Base-by-base conservation (phyloP, 1,140 invertebrate genomes). In the Eulimnadia texana region DNA sequence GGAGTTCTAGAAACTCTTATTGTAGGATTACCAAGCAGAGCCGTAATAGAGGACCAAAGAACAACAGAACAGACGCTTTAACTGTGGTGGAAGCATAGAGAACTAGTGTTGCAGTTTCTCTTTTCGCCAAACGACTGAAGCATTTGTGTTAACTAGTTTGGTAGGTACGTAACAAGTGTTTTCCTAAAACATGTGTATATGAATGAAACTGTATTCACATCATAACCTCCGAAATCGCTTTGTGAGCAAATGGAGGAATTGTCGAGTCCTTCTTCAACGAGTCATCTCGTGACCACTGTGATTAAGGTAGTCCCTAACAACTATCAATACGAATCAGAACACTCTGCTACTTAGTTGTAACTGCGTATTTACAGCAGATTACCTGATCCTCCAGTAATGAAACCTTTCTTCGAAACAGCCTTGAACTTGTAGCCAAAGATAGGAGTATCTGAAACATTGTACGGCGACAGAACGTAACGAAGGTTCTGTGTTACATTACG, bases 401-500 rank as follows among this genome's bases (percentile, higher is more conserved):
- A 96, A 0, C 93, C 92, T 74, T 92, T 82, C 64, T 84, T 83
- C 0, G 90, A 85, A 66, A 84, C 91, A 0, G 86, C 88, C 68
- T 93, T 92, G 70, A 94, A 94, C 47, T 85, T 78, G 68, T 89
- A 92, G 0, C 92, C 92, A 69, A 93, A 93, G 70, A 93, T 93
- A 0, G 93, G 76, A 0, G 90, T 83, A 2, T 84, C 80, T 1
- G 76, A 76, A 3, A 82, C 72, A 67, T 81, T 81, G 66, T 90
- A 82, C 1, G 82, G 77, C 22, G 83, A 80, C 19, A 96, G 71
- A 84, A 96, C 88, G 68, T 88, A 91, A 28, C 92, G 78, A 33
- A 96, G 75, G 74, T 95, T 96, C 73, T 96, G 92, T 2, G 95
- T n/a, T n/a, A n/a, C n/a, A n/a, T n/a, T n/a, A n/a, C n/a, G n/a